Conservation (phyloP, 1,140 invertebrate species). For the Hylaeus volcanicus region DNA sequence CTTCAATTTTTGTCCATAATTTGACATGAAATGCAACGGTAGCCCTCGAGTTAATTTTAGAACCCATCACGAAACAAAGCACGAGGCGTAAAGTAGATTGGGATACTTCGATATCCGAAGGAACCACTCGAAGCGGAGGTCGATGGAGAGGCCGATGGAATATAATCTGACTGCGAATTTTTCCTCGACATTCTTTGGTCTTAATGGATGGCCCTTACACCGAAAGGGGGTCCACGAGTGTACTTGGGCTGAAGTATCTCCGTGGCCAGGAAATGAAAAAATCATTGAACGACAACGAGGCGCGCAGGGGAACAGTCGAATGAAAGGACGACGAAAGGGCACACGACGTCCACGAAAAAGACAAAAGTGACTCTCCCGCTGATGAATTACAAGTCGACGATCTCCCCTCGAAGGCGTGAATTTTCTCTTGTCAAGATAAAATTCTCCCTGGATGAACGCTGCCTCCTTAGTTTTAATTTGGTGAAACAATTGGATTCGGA, state of each 20-base stretch:
- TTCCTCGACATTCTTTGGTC: slow-evolving; percentile 38
- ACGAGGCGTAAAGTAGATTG: not conserved
- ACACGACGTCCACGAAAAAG: slow-evolving; percentile 22
- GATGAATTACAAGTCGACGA: slow-evolving; percentile 39
- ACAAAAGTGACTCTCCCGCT: slow-evolving; percentile 26
- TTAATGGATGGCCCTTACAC: slow-evolving; percentile 57
- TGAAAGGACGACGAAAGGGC: slow-evolving; percentile 25
- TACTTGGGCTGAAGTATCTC: slow-evolving; percentile 47
- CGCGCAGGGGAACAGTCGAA: slow-evolving; percentile 12
- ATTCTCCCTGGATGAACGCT: not conserved
- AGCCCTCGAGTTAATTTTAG: not conserved
- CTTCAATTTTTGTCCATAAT: not conserved
- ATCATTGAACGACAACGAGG: slow-evolving; percentile 51
- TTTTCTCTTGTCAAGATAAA: not conserved
- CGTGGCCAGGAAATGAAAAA: slow-evolving; percentile 56
- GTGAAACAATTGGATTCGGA: not conserved
- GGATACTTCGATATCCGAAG: slow-evolving; percentile 12
- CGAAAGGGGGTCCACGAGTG: slow-evolving; percentile 43
- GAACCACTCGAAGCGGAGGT: slow-evolving; percentile 11
- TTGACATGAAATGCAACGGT: not conserved
- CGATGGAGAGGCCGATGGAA: not conserved
- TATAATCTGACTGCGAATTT: slow-evolving; percentile 41
- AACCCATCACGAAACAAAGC: not conserved
- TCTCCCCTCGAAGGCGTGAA: slow-evolving; percentile 9
- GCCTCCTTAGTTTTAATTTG: not conserved